Percentiles rank a stretch among this genome's conserved stretches.
These are phyloP conservation scores for Calycopis cecrops DNA, from an alignment of 1,140 invertebrate species.

Conservation along the genomic window DNA sequence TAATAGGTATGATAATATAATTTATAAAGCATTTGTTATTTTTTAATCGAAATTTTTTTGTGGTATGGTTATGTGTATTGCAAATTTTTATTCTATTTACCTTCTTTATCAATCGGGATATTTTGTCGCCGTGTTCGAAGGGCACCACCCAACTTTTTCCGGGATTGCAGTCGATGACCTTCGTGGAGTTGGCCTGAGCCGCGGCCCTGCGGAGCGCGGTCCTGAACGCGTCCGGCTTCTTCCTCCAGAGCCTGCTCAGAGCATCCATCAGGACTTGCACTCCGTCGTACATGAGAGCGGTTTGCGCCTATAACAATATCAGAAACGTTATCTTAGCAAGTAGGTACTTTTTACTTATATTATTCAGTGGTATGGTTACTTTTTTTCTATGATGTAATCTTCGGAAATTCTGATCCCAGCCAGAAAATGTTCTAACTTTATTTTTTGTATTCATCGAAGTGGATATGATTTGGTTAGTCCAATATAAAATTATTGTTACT, in stretches of 20 bases:
- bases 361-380: too few relatives aligned
- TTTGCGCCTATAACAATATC: constrained; percentile 80
- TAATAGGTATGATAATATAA: too few relatives aligned
- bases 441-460: too few relatives aligned
- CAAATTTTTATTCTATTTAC: constrained; percentile 65
- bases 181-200: constrained; percentile 78
- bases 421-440: too few relatives aligned
- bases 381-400: too few relatives aligned
- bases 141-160: constrained; percentile 87
- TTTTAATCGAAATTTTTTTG: too few relatives aligned
- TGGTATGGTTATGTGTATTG: too few relatives aligned
- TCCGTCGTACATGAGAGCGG: constrained; percentile 95
- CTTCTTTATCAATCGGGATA: constrained; percentile 90
- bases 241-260: constrained; percentile 88
- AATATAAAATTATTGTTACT: too few relatives aligned
- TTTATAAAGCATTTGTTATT: too few relatives aligned
- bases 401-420: too few relatives aligned
- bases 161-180: constrained; percentile 88
- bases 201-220: constrained; percentile 80
- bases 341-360: too few relatives aligned
- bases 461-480: too few relatives aligned
- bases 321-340: neutral
- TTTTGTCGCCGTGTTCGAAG: constrained; percentile 94
- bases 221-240: constrained; percentile 88
- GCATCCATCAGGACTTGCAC: constrained; percentile 93